Evolutionary conservation across 2,113 vertebrate genomes (phyloP).

Genomic region (Anoplopoma fimbria): DNA sequence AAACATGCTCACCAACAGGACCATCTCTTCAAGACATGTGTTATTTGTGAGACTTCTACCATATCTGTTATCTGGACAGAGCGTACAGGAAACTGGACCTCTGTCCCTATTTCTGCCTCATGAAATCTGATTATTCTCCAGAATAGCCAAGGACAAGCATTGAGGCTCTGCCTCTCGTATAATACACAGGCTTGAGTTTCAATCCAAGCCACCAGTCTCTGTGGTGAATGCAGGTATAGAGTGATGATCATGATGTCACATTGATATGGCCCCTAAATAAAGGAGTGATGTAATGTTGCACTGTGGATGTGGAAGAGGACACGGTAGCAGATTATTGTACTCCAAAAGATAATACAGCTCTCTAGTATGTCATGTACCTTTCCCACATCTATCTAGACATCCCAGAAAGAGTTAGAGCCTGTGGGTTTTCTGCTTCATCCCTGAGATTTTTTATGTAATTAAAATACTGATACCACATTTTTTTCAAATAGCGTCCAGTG

Average conservation of each 20-base stretch:
- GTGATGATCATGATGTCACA: constrained; percentile 72
- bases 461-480: constrained; percentile 32
- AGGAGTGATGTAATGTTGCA: constrained; percentile 72
- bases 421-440: constrained; percentile 46
- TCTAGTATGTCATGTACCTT: constrained; percentile 44
- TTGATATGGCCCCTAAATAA: constrained; percentile 73
- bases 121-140: constrained; percentile 68
- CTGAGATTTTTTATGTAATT: constrained; percentile 17
- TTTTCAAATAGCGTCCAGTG: constrained; percentile 8
- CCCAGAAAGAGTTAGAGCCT: constrained; percentile 48
- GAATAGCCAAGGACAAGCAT: constrained; percentile 54
- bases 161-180: constrained; percentile 58
- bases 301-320: constrained; percentile 55
- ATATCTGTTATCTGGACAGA: constrained; percentile 19
- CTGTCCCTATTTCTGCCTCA: constrained; percentile 27
- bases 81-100: constrained; percentile 49
- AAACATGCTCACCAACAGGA: background rate
- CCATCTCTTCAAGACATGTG: background rate
- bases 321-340: constrained; percentile 51
- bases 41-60: constrained; percentile 6
- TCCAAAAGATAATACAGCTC: constrained; percentile 61
- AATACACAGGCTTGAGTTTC: constrained; percentile 67
- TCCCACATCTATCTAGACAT: constrained; percentile 58
- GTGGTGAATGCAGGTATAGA: constrained; percentile 63
- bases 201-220: constrained; percentile 44